phyloP scores from a whole-genome alignment of 2,113 vertebrate species.

The Phasianus colchicus region DNA sequence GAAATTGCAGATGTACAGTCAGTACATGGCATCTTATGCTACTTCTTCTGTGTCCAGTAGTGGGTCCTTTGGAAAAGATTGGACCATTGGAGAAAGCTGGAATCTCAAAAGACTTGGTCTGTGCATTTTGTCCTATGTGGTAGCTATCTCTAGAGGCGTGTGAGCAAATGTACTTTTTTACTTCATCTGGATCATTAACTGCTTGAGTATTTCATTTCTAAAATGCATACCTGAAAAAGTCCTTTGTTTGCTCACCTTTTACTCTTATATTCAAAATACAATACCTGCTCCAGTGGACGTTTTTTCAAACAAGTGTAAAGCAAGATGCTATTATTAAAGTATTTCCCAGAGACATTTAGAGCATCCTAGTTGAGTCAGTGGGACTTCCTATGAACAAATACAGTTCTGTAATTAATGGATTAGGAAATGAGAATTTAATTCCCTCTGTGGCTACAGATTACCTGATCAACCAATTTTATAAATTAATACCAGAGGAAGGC shows the following conservation, averaged over 20 bases:
- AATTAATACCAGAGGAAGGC: not conserved
- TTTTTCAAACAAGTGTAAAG: not conserved
- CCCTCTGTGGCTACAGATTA: not conserved
- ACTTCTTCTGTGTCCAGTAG: rapidly evolving
- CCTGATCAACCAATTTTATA: not conserved
- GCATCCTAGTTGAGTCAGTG: not conserved
- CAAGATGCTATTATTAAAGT: not conserved
- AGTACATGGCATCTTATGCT: not conserved
- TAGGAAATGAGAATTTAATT: not conserved
- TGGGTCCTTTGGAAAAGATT: not conserved
- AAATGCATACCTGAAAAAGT: not conserved
- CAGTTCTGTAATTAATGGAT: not conserved
- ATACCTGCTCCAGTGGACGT: not conserved
- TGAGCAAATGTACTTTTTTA: not conserved
- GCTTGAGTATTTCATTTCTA: not conserved
- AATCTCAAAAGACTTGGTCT: not conserved
- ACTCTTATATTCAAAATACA: not conserved
- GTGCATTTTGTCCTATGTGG: not conserved
- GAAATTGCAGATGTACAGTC: not conserved
- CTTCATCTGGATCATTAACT: not conserved
- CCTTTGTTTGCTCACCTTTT: not conserved
- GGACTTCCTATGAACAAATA: not conserved
- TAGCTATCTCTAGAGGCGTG: not conserved
- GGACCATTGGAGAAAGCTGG: not conserved
- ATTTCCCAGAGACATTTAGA: not conserved